Evolutionary conservation across 2,888 invertebrate species (phyloP).

Genomic region (Rhagophthalmus giganteus): DNA sequence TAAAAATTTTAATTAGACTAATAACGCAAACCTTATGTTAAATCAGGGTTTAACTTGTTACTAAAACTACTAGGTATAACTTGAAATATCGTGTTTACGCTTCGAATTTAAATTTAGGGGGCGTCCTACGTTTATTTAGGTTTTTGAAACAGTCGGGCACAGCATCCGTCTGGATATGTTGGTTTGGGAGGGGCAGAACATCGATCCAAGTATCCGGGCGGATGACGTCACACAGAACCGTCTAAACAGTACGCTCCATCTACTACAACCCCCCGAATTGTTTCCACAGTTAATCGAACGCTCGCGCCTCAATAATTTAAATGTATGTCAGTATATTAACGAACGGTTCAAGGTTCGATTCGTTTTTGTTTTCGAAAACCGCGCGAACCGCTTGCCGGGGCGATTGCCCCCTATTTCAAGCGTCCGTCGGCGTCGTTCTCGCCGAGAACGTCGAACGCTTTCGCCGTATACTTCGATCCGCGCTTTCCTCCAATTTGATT

Average conservation of each 20-base stretch:
- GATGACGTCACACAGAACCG: constrained; percentile 35
- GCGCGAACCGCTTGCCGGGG: background rate
- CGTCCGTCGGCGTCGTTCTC: too few species aligned
- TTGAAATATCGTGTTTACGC: too few species aligned
- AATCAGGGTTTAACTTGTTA: too few species aligned
- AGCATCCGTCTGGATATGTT: constrained; percentile 40
- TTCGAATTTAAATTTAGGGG: too few species aligned
- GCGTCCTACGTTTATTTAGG: constrained; percentile 34
- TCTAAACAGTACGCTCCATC: constrained; percentile 47
- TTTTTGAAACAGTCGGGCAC: constrained; percentile 38
- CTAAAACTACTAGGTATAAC: too few species aligned
- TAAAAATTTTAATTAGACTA: too few species aligned
- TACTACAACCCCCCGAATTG: constrained; percentile 39
- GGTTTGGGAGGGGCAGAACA: constrained; percentile 34
- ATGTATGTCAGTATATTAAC: constrained; percentile 16
- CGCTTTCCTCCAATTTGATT: too few species aligned
- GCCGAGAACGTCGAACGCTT: too few species aligned
- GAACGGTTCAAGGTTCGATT: constrained; percentile 8
- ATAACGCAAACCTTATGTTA: too few species aligned
- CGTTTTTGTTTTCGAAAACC: background rate
- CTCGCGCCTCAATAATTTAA: constrained; percentile 22
- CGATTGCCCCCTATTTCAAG: too few species aligned
- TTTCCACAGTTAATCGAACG: constrained; percentile 29
- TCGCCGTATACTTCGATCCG: too few species aligned
- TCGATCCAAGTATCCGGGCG: constrained; percentile 34